Evolutionary conservation across 2,888 invertebrate species (phyloP).

Genomic region (Polydesmus complanatus): DNA sequence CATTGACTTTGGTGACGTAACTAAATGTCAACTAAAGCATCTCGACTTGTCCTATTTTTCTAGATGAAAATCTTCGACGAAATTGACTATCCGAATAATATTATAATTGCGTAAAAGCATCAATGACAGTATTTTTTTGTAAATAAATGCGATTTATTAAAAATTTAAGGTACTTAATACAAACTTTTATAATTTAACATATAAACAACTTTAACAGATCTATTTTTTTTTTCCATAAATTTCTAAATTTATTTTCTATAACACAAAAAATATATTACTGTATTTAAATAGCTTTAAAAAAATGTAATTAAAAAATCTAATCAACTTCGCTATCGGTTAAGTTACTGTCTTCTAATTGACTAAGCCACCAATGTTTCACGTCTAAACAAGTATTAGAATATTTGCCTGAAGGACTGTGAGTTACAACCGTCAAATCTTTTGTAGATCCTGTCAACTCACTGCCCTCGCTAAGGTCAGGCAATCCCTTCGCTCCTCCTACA

Average conservation of each 20-base stretch:
- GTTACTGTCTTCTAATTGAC: conserved; percentile 47
- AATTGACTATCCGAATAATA: no score
- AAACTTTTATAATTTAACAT: no score
- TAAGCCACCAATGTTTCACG: conserved; percentile 73
- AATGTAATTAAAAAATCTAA: background rate
- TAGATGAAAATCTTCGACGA: no score
- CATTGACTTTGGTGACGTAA: background rate
- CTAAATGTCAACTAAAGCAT: background rate
- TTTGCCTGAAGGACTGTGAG: conserved; percentile 35
- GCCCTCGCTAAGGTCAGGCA: conserved; percentile 44
- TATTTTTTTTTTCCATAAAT: no score
- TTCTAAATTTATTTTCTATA: no score
- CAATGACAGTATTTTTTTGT: no score
- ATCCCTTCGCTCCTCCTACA: conserved; percentile 23
- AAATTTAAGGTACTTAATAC: no score
- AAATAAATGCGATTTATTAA: no score
- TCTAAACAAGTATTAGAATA: conserved; percentile 47
- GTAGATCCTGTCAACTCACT: conserved; percentile 19
- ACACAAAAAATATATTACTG: no score
- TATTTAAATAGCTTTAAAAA: background rate
- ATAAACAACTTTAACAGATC: no score
- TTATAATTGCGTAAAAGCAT: no score
- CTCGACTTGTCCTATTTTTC: background rate
- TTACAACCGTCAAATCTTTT: conserved; percentile 19
- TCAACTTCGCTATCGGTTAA: conserved; percentile 20